These are phyloP conservation scores for Dromaius novaehollandiae DNA, from an alignment of 2,113 vertebrate genomes.

Conservation along the genomic window DNA sequence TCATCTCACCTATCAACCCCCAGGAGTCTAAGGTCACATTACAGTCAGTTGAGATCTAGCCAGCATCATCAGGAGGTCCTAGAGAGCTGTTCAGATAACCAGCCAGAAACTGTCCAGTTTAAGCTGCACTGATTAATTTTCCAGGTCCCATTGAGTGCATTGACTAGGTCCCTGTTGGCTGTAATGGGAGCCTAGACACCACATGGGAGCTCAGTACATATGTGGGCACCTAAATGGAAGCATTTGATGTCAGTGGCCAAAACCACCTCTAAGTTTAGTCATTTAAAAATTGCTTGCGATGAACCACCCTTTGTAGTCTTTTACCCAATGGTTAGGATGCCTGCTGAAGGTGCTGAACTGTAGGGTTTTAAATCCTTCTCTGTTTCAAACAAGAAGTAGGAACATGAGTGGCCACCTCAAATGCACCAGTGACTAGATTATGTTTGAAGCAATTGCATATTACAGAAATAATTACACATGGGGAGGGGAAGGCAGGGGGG, in stretches of 20 bases:
- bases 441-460: not conserved
- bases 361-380: not conserved
- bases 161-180: not conserved
- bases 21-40: not conserved
- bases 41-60: not conserved
- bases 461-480: not conserved
- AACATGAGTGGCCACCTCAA: not conserved
- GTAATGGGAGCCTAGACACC: not conserved
- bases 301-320: not conserved
- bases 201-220: rapidly evolving
- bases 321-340: not conserved
- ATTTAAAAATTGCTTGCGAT: not conserved
- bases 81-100: not conserved
- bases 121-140: not conserved
- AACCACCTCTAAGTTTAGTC: not conserved
- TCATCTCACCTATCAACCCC: not conserved
- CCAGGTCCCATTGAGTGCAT: not conserved
- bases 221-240: not conserved
- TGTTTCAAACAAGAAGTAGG: not conserved
- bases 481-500: too few species aligned
- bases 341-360: not conserved
- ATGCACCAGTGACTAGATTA: not conserved
- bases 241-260: not conserved
- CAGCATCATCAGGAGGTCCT: not conserved
- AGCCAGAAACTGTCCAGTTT: not conserved